Conservation (phyloP, 2,888 invertebrate genomes). For the Dysmachus trigonus region DNA sequence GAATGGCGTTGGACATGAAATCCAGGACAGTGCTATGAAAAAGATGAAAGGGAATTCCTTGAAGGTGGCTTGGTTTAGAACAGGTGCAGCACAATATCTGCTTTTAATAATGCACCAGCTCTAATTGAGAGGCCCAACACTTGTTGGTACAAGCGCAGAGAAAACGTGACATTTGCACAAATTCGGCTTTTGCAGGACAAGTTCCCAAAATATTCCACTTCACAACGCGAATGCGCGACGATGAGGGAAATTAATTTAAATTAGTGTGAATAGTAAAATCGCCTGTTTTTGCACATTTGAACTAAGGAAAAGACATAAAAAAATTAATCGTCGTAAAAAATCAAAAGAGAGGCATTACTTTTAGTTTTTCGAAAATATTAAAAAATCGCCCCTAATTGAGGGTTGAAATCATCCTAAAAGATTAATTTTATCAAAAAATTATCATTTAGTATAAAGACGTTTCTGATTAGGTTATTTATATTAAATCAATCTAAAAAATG, state of each 20-base stretch:
- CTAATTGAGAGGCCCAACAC: neutral
- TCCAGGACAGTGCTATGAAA: neutral
- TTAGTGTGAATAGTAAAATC: neutral
- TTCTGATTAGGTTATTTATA: too few relatives aligned
- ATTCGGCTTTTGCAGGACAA: neutral
- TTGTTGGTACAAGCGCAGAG: neutral
- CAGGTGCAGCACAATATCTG: neutral
- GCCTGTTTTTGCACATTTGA: too few relatives aligned
- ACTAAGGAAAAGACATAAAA: too few relatives aligned
- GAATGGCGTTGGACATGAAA: neutral
- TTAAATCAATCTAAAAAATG: too few relatives aligned
- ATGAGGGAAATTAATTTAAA: neutral
- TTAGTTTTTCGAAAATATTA: too few relatives aligned
- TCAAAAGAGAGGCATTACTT: too few relatives aligned
- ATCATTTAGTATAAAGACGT: too few relatives aligned
- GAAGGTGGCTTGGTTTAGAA: neutral
- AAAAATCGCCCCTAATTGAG: too few relatives aligned
- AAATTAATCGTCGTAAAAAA: too few relatives aligned
- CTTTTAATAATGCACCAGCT: conserved; percentile 10
- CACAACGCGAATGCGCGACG: neutral
- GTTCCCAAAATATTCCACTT: neutral
- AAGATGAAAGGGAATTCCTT: conserved; percentile 1
- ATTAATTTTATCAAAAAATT: too few relatives aligned
- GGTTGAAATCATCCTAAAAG: too few relatives aligned
- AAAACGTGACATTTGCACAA: neutral